Evolutionary conservation across 2,113 vertebrate genomes (phyloP).

Genomic region (Semicossyphus pulcher): DNA sequence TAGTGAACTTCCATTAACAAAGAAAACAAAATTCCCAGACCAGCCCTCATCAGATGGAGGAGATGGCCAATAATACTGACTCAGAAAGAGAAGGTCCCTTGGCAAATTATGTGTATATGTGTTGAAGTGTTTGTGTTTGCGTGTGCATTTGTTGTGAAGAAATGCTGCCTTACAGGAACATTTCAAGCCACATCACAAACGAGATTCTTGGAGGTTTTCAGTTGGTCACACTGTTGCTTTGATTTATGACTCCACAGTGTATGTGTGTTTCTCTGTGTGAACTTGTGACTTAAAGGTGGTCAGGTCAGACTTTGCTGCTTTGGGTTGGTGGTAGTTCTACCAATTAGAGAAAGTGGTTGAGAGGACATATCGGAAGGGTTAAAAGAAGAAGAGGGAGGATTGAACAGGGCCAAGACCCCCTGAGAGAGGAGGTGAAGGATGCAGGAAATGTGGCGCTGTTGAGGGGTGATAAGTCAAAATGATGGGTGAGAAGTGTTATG

Average conservation of each 20-base stretch:
- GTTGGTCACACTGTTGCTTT: constrained; percentile 4
- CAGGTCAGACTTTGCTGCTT: constrained; percentile 8
- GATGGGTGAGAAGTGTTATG: neutral
- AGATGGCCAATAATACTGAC: too few relatives aligned
- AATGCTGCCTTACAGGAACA: constrained; percentile 2
- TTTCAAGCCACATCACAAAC: too few relatives aligned
- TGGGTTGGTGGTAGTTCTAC: neutral
- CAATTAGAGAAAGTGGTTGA: constrained; percentile 35
- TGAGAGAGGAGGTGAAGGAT: neutral
- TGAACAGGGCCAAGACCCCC: neutral
- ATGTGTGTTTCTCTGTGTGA: neutral
- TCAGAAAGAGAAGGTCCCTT: too few relatives aligned
- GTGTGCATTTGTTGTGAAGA: neutral
- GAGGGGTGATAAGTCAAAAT: neutral
- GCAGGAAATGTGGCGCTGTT: constrained; percentile 1
- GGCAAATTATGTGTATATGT: too few relatives aligned
- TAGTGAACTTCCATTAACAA: constrained; percentile 19
- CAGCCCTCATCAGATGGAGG: constrained; percentile 47
- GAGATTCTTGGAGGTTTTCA: constrained; percentile 13
- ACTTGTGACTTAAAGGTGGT: constrained; percentile 5
- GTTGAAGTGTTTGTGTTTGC: neutral
- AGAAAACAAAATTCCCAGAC: constrained; percentile 34
- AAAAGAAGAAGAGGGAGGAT: neutral
- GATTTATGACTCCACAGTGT: constrained; percentile 26
- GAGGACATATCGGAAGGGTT: neutral